Evolutionary conservation across 1,140 invertebrate species (phyloP).

Genomic region (Euwallacea fornicatus): DNA sequence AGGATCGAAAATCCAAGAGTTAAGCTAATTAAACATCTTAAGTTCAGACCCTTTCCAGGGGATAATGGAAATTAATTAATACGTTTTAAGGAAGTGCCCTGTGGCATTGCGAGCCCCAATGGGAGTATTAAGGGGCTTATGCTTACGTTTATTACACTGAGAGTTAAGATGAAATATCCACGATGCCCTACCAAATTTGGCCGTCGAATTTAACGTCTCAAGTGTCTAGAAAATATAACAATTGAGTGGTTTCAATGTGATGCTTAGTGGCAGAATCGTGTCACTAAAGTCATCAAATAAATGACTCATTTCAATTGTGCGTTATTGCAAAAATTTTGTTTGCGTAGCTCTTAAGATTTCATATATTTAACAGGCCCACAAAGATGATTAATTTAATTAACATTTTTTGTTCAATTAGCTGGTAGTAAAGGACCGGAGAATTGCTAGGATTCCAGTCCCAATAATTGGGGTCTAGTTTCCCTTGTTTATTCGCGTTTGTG

Average conservation of each 20-base stretch:
- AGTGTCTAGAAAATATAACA: neutral
- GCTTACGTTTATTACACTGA: neutral
- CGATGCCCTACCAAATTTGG: neutral
- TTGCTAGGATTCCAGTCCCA: no score
- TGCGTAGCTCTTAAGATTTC: no score
- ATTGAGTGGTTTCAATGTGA: no score
- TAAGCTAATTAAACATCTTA: conserved; percentile 10
- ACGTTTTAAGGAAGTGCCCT: conserved; percentile 14
- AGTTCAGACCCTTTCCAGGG: conserved; percentile 9
- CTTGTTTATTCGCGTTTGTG: neutral
- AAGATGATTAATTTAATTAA: no score
- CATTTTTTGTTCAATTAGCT: no score
- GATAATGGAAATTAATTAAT: conserved; percentile 17
- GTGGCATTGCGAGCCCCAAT: neutral
- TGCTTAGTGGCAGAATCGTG: no score
- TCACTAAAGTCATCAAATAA: no score
- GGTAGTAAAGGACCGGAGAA: no score
- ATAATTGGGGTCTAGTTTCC: no score
- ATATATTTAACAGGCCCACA: no score
- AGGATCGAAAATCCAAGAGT: neutral
- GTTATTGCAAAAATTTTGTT: no score
- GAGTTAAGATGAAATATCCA: neutral
- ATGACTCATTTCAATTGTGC: no score
- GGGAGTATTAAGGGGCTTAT: conserved; percentile 4
- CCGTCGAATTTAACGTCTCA: neutral